Percentiles rank a stretch among this genome's conserved stretches.
Conservation (phyloP, 2,888 invertebrate genomes). For the Eulithis testata region DNA sequence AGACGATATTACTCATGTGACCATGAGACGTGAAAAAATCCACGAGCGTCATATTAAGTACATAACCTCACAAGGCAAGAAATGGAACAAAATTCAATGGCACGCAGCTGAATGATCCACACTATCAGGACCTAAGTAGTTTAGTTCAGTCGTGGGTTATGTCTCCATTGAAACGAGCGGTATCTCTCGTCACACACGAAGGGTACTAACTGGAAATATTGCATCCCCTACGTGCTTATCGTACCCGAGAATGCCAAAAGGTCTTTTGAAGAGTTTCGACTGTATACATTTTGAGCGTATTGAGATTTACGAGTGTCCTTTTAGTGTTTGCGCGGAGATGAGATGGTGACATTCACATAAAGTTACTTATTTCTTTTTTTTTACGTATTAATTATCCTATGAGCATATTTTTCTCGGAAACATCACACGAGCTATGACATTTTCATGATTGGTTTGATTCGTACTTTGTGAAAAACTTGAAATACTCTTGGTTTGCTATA, state of each 20-base stretch:
- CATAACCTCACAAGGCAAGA: not conserved
- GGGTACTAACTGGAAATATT: conserved; percentile 62
- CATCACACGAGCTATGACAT: too few species aligned
- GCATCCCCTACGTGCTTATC: conserved; percentile 70
- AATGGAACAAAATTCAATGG: conserved; percentile 5
- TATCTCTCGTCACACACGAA: conserved; percentile 57
- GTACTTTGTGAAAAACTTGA: too few species aligned
- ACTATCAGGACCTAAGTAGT: conserved; percentile 1
- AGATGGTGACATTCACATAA: conserved; percentile 37
- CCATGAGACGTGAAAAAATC: too few species aligned
- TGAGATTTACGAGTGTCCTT: conserved; percentile 71
- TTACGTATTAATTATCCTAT: too few species aligned
- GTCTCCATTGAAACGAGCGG: conserved; percentile 54
- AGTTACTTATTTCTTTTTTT: too few species aligned
- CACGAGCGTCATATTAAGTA: too few species aligned
- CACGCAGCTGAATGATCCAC: conserved; percentile 6
- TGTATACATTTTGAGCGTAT: conserved; percentile 66
- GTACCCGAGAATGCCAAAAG: conserved; percentile 60
- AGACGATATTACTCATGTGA: too few species aligned
- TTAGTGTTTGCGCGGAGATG: conserved; percentile 53
- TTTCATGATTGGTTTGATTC: too few species aligned
- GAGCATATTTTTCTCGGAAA: too few species aligned
- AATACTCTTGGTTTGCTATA: too few species aligned
- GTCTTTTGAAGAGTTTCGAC: conserved; percentile 65
- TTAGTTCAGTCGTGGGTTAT: conserved; percentile 33